Conservation (phyloP, 2,888 invertebrate genomes). For the Apodemia zela region DNA sequence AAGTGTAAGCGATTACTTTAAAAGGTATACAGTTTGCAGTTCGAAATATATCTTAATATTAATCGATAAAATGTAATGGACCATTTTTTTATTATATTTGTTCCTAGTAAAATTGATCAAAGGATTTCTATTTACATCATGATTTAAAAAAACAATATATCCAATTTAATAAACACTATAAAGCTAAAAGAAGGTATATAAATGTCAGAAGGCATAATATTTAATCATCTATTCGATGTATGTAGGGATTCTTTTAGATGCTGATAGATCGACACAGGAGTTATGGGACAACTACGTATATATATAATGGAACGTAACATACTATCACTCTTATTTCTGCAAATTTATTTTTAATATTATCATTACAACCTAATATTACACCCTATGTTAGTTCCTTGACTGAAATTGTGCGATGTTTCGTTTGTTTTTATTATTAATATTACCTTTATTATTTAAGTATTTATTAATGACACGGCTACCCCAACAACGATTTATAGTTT, state of each 20-base stretch:
- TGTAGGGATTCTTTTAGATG: slow-evolving; percentile 9
- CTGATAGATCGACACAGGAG: slow-evolving; percentile 24
- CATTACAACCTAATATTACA: slow-evolving; percentile 56
- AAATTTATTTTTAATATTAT: slow-evolving; percentile 48
- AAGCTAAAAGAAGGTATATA: slow-evolving; percentile 4
- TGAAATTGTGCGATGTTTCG: slow-evolving; percentile 75
- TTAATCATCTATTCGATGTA: slow-evolving; percentile 21
- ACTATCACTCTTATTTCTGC: slow-evolving; percentile 43
- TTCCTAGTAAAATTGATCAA: slow-evolving; percentile 66
- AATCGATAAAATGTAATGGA: slow-evolving; percentile 71
- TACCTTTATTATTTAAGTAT: slow-evolving; percentile 46
- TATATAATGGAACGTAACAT: slow-evolving; percentile 37
- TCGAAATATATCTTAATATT: slow-evolving; percentile 56
- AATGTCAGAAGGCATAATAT: slow-evolving; percentile 3
- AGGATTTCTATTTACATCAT: slow-evolving; percentile 54
- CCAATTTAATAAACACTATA: not conserved
- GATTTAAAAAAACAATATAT: slow-evolving; percentile 28
- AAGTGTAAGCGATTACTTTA: slow-evolving; percentile 51
- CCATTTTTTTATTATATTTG: slow-evolving; percentile 63
- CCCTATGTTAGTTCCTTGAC: slow-evolving; percentile 69
- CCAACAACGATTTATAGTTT: slow-evolving; percentile 55
- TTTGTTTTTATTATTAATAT: slow-evolving; percentile 56
- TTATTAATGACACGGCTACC: slow-evolving; percentile 66
- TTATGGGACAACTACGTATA: slow-evolving; percentile 17
- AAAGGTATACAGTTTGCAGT: slow-evolving; percentile 50